Evolutionary conservation across 2,888 invertebrate genomes (phyloP), one percentile per base, ranked within the genome.

Genomic region (Dynastes maya): DNA sequence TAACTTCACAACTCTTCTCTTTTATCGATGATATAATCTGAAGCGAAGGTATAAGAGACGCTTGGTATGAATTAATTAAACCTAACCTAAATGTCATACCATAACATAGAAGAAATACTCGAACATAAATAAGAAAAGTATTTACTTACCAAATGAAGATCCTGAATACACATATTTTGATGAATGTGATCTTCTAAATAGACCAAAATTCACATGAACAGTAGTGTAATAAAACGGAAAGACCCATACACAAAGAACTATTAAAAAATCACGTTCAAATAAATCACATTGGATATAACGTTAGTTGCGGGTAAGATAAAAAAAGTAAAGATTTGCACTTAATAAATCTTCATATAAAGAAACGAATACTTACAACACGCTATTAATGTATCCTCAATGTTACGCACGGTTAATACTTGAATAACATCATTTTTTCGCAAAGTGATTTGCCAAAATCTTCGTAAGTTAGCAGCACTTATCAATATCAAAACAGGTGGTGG

Each of bases 161-260:
- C 51, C n/a, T 49, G 58, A 72, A 64, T 74, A 45, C 65, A 72
- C 78, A 78, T 78, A 71, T 74, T 78, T 77, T 53, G 70, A 53
- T 1, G 77, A 58, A 63, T 58, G 63, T 64, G 63, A 61, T 65
- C 64, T 78, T 58, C 65, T 22, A 65, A 78, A 78, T 49, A 74
- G 65, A 64, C 40, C 72, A 72, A 72, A 22, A 61, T 74, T 78
- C 65, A 58, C 40, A 58, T 65, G 51, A 51, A 72, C 64, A 67
- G 74, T 61, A 49, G 68, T 68, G 70, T 68, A 68, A 76, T 63
- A 68, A 76, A 75, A 79, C 70, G 65, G 64, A 67, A 75, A 75
- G 76, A 70, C 65, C 79, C 76, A 79, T 79, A 79, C 79, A 79
- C 79, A 79, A 79, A 76, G 79, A 79, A 79, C 79, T 79, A 79